Base-by-base conservation (phyloP, 2,797 vertebrate genomes). In the Neosilurus mollespiculum region DNA sequence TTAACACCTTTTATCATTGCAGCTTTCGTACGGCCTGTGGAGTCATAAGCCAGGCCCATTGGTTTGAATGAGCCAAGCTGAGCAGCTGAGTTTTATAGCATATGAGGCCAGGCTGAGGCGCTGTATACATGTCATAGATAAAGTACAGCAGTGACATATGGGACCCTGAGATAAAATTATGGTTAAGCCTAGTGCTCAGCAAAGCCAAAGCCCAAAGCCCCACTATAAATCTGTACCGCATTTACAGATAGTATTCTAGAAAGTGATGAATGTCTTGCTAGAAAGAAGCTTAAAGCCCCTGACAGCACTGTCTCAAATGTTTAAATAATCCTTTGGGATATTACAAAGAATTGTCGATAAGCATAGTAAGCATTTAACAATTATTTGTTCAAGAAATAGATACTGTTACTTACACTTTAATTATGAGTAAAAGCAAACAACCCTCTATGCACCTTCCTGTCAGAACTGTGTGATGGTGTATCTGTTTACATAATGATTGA, bases 51-150 rank as follows among this genome's bases (percentile, higher is more conserved):
- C 66, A 62, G 64, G 80, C 84, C 75, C 79, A 65, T 69, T 81
- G 79, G 56, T 79, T 76, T 81, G 78, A 88, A 85, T 24, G 64
- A 81, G 84, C 65, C n/a, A 26, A 81, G 83, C 73, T 79, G 64
- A 80, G 81, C 65, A 15, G 61, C 43, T 70, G 58, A 80, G 59
- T 69, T 88, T 78, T 87, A 86, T 87, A 86, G 89, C 83, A 61
- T 89, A 85, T 85, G 86, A 88, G 80, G 87, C 84, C 67, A 83
- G 83, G 87, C 87, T 70, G 67, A 83, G 75, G 64, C 26, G 15
- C 71, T 78, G 80, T 72, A 83, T 89, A 82, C 90, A 91, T 91
- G 87, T 91, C 90, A 92, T 71, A 78, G 82, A 83, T 84, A 84
- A 84, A 87, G 85, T 88, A 82, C 85, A 80, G 86, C 82, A 58